Percentiles rank a stretch among this genome's conserved stretches.
Evolutionary conservation across 2,888 invertebrate genomes (phyloP).

Genomic region (Hymenopus coronatus): DNA sequence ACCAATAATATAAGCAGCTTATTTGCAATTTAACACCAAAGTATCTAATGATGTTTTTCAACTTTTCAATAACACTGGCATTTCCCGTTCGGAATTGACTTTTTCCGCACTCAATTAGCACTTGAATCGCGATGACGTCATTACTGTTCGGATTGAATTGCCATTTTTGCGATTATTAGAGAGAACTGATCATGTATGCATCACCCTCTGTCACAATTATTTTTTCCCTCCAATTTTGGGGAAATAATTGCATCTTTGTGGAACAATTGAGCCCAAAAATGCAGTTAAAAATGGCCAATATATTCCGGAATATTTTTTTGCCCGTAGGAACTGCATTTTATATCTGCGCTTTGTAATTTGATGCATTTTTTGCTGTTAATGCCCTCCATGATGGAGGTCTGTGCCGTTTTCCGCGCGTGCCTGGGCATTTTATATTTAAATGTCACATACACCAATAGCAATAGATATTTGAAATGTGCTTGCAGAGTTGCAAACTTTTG

Average conservation of each 20-base stretch:
- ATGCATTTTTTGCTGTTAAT: not conserved
- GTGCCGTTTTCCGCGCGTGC: too few species aligned
- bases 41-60: not conserved
- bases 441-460: too few species aligned
- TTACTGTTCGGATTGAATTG: not conserved
- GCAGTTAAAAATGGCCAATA: not conserved
- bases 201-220: not conserved
- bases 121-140: not conserved
- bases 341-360: not conserved
- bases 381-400: not conserved
- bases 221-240: not conserved
- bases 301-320: not conserved
- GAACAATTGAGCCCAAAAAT: not conserved
- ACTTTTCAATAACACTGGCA: not conserved
- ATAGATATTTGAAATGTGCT: too few species aligned
- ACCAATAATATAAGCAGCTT: not conserved
- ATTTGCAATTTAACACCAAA: not conserved
- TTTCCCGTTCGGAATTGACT: not conserved
- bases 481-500: too few species aligned
- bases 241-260: not conserved
- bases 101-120: not conserved
- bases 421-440: too few species aligned
- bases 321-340: not conserved
- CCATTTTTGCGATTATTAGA: not conserved
- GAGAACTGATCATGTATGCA: not conserved